Conservation (phyloP, 2,113 vertebrate species). For the Bungarus multicinctus region DNA sequence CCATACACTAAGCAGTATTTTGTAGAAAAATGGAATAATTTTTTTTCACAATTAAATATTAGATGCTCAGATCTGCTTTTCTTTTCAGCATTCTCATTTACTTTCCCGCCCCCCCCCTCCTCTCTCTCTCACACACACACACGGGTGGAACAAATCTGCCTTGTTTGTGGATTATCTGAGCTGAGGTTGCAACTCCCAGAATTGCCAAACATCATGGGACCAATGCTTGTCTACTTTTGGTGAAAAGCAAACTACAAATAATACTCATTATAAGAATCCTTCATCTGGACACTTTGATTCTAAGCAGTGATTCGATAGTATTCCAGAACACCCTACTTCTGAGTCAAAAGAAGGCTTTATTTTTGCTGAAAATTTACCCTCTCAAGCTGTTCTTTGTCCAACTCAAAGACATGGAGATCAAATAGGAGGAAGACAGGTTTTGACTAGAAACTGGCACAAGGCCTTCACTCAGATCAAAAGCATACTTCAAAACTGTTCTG, state of each 20-base stretch:
- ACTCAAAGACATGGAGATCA: not conserved
- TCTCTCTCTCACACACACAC: too few species aligned
- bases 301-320: not conserved
- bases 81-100: not conserved
- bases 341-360: not conserved
- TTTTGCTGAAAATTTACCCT: not conserved
- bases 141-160: not conserved
- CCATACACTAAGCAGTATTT: not conserved
- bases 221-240: not conserved
- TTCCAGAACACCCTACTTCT: not conserved
- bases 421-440: not conserved
- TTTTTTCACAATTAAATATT: not conserved
- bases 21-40: not conserved
- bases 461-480: not conserved
- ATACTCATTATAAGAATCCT: not conserved
- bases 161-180: not conserved
- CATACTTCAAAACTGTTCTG: not conserved
- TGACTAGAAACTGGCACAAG: not conserved
- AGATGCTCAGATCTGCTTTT: not conserved
- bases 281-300: not conserved
- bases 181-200: not conserved
- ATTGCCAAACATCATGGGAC: not conserved
- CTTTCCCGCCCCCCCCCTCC: rapidly evolving
- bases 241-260: not conserved
- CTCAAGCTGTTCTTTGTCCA: not conserved